Evolutionary conservation across 2,888 invertebrate species (phyloP), one percentile per base, ranked within the genome.

Genomic region (Zhuqinia jingwanae): DNA sequence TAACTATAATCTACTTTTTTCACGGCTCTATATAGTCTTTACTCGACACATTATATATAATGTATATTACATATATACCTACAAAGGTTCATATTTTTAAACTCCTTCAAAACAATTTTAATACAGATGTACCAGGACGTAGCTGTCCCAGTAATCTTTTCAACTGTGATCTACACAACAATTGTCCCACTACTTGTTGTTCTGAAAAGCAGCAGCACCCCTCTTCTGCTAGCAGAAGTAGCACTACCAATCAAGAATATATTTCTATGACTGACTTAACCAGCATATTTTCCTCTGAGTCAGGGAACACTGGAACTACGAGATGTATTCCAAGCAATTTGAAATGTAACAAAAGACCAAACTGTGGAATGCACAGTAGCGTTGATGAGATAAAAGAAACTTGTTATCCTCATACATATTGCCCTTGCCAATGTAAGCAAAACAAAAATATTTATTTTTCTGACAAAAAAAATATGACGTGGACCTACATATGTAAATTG

Each of bases 321-420:
- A 1, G 88, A 22, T 88, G 88, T n/a, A 88, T 88, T 65, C 70
- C 79, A 5, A 1, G 36, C 1, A 0, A 0, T 13, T 80, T 87
- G 58, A 80, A 30, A n/a, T 87, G 87, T 47, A 56, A 87, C 56
- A 36, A 36, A 5, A 25, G 53, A 8, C 79, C 87, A 0, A 84
- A 78, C 53, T 87, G 87, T 79, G 88, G 88, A n/a, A 30, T 65
- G 68, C 0, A 8, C 6, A 42, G 13, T 13, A 88, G 82, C 56
- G 13, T 6, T 1, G 88, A 88, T n/a, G 88, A 88, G 22, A 20
- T 13, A 0, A 70, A 82, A 50, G 73, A 78, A 45, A 22, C 78
- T 20, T 88, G 85, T 25, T 60, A 82, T 25, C 60, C 76, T 3
- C 30, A 53, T 6, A 25, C 11, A 15, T 70, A 2, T 22, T 86